Evolutionary conservation across 2,797 vertebrate genomes (phyloP), one percentile per base, ranked within the genome.

Genomic region (Poecilia velifera): DNA sequence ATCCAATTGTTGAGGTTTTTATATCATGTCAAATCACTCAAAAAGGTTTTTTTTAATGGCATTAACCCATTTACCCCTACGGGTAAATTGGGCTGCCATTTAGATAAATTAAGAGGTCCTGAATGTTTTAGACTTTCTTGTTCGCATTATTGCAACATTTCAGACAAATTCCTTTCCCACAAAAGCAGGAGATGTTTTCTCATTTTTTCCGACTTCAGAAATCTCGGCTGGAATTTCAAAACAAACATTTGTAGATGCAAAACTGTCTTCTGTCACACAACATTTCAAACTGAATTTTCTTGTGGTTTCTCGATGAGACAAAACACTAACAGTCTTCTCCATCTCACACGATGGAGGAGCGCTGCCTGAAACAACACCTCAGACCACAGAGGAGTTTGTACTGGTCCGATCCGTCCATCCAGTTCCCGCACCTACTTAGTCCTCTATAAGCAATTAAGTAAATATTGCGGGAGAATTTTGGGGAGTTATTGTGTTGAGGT

Each of bases 241-340:
- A 64, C 6, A 86, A 47, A 78, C 76, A 72, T 55, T 34, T 66
- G 34, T 73, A 57, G 64, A 13, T 76, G 77, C 57, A 28, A 72
- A 71, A n/a, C 49, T 45, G 59, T 14, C 8, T 12, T 51, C 28
- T 4, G 49, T 72, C 34, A 77, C 49, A 73, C 34, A 76, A 49
- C 59, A 73, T 57, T 53, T 70, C 68, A 72, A 72, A 72, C 43
- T 16, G n/a, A 46, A 72, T 72, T 43, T 53, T 70, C 39, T 25
- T 28, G 68, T 71, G 43, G 43, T 45, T 71, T 71, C 68, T 41
- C 12, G 34, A 14, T 3, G 12, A 25, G 43, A 34, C 0, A 16
- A 62, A 77, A 78, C 45, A 68, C 10, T 14, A 53, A 4, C 6
- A 45, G 36, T 3, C 1, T 76, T 70, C 28, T 31, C 43, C 16